phyloP scores from a whole-genome alignment of 2,797 vertebrate species.

The Xiphorhynchus erythropygius region DNA sequence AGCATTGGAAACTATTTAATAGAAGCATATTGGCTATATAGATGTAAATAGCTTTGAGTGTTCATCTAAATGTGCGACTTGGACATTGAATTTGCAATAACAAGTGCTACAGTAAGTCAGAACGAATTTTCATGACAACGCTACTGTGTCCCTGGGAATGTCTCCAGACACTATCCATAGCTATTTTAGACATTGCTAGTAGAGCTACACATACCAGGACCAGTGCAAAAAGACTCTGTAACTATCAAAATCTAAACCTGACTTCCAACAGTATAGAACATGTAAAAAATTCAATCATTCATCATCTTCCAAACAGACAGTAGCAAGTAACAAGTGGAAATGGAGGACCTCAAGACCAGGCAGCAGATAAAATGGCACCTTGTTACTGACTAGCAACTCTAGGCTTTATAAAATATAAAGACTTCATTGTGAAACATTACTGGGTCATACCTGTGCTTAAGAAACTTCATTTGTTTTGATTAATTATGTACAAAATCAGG shows the following conservation, averaged over 20 bases:
- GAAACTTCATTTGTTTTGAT: neutral
- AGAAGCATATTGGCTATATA: neutral
- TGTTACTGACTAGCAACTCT: neutral
- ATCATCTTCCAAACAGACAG: neutral
- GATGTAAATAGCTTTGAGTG: neutral
- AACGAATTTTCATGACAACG: neutral
- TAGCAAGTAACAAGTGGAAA: neutral
- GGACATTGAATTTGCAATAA: neutral
- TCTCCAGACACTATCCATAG: neutral
- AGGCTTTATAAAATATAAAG: neutral
- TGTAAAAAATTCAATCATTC: neutral
- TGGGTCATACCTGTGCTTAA: neutral
- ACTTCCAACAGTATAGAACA: neutral
- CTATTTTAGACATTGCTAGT: neutral
- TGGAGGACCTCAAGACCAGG: neutral
- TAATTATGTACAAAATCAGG: neutral
- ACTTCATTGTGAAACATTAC: neutral
- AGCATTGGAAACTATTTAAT: neutral
- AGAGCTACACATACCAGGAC: neutral
- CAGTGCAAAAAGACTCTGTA: neutral
- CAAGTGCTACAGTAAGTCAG: neutral
- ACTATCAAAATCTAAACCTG: neutral
- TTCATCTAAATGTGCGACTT: neutral
- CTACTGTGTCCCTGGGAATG: neutral
- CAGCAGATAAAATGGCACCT: neutral